Percentiles rank a stretch among this genome's conserved stretches.
These are phyloP conservation scores for Volucella inflata DNA, from an alignment of 2,888 invertebrate species.

Conservation along the genomic window DNA sequence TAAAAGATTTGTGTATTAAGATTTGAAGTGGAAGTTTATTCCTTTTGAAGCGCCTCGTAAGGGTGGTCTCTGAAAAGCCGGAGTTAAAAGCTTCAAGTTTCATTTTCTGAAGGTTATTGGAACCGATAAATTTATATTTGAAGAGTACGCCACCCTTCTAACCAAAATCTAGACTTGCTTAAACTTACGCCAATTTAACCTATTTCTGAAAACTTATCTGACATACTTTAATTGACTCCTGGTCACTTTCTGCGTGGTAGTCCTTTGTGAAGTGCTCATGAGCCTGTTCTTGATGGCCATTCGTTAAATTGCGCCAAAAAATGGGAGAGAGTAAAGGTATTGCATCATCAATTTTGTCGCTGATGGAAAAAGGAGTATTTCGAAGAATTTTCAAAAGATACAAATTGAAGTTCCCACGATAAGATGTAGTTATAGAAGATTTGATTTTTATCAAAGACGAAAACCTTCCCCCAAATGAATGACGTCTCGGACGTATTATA, in stretches of 20 bases:
- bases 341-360: too few species aligned
- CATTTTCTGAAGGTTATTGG: slow-evolving; percentile 16
- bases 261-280: background rate
- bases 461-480: too few species aligned
- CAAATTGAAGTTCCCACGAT: too few species aligned
- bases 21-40: too few species aligned
- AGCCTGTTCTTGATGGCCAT: background rate
- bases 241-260: background rate
- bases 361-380: background rate
- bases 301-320: background rate
- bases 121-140: slow-evolving; percentile 20
- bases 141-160: slow-evolving; percentile 22
- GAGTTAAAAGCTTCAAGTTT: slow-evolving; percentile 1
- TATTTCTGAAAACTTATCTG: slow-evolving; percentile 1
- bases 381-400: background rate
- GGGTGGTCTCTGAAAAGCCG: too few species aligned
- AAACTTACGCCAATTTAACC: slow-evolving; percentile 32
- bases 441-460: background rate
- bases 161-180: slow-evolving; percentile 25
- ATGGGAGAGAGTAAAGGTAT: background rate
- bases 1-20: too few species aligned
- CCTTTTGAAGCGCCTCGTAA: too few species aligned
- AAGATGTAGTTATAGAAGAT: background rate
- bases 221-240: too few species aligned
- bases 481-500: too few species aligned